phyloP scores from a whole-genome alignment of 2,888 invertebrate species.

The Phengaris alcon region DNA sequence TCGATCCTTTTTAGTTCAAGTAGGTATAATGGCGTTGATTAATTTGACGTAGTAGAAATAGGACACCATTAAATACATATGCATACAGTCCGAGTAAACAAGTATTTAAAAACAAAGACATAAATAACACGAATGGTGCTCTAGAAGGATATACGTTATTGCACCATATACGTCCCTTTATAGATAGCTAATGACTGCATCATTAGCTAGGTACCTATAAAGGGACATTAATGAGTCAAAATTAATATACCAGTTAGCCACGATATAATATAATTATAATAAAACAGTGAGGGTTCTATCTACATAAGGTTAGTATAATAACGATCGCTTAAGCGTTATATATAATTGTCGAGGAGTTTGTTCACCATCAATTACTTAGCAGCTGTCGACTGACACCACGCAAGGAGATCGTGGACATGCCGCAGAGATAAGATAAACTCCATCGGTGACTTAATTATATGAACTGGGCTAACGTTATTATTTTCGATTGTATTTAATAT shows the following conservation, averaged over 20 bases:
- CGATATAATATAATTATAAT: neutral
- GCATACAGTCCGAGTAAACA: neutral
- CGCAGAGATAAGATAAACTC: conserved; percentile 30
- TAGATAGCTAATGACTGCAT: neutral
- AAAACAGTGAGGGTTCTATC: conserved; percentile 21
- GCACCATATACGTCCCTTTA: neutral
- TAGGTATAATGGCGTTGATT: neutral
- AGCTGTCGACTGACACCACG: conserved; percentile 46
- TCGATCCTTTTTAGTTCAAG: neutral
- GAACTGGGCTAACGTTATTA: conserved; percentile 1
- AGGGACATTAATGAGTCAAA: neutral
- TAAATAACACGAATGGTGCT: neutral
- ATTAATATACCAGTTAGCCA: conserved; percentile 2
- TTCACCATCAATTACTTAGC: conserved; percentile 65
- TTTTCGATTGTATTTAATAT: neutral
- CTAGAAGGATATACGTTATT: neutral
- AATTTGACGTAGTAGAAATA: neutral
- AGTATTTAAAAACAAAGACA: neutral
- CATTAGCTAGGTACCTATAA: neutral
- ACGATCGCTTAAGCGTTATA: conserved; percentile 72
- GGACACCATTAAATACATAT: neutral
- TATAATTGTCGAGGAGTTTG: conserved; percentile 49
- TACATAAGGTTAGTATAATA: conserved; percentile 65
- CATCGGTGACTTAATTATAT: conserved; percentile 24
- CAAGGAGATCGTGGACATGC: conserved; percentile 42